Evolutionary conservation across 2,113 vertebrate species (phyloP), one percentile per base, ranked within the genome.

Genomic region (Cebidichthys violaceus): DNA sequence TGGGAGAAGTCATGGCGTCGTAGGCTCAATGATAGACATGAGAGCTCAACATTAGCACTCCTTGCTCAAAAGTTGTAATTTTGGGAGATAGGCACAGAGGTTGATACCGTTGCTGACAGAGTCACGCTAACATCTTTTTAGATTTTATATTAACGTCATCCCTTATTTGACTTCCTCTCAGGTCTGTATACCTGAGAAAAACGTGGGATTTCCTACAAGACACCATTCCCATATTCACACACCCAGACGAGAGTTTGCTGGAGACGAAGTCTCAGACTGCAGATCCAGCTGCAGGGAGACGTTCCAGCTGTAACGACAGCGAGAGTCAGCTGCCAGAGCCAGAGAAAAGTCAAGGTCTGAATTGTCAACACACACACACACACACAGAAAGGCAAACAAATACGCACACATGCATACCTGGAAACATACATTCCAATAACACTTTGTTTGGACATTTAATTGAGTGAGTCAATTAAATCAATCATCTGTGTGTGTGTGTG

Each of bases 191-290:
- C 81, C 41, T 82, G 11, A 90, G 92, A 69, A 94, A 95, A 92
- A 87, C 95, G 9, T 99, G 98, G 98, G 79, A 93, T 60, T 95
- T 97, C 84, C 91, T 99, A 81, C 96, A 92, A 90, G 90, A 93
- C 9, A 78, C 73, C 83, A 82, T 98, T 71, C 96, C 97, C 15
- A 92, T 94, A 77, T 99, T 97, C 91, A 95, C 93, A 69, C 83
- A 94, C 55, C 75, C 88, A 27, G 88, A 94, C 31, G 90, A 94
- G 4, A 75, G 33, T 78, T 71, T 81, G 41, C 17, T 27, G 4
- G 95, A 93, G 88, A 72, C 55, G 11, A 94, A 87, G 90, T 33
- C 17, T 39, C 31, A 67, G 70, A 50, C 69, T 10, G 10, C 83
- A 57, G 90, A 94, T 18, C 11, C 6, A 57, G 91, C 68, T 43